A percentile compares a stretch with the other conserved stretches of the same genome.
Evolutionary conservation across 2,113 vertebrate genomes (phyloP).

Genomic region (Mixornis gularis): DNA sequence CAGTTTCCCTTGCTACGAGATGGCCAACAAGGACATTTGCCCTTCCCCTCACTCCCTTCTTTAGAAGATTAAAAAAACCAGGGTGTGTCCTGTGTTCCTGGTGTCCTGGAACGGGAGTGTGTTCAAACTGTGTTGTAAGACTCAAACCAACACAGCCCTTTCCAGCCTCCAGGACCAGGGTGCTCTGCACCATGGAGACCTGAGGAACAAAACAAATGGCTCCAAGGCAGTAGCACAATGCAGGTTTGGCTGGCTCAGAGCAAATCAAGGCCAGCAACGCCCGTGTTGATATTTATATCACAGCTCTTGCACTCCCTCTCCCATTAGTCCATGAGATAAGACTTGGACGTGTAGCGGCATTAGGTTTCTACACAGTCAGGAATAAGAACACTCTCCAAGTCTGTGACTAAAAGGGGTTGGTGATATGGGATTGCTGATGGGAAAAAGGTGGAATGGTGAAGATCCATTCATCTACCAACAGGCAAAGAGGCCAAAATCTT

Average conservation of each 20-base stretch:
- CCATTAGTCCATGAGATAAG: slow-evolving; percentile 5
- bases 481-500: not conserved
- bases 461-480: not conserved
- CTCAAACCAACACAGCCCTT: not conserved
- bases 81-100: not conserved
- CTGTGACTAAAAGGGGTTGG: not conserved
- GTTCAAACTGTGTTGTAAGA: not conserved
- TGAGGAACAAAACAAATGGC: not conserved
- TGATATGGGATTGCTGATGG: not conserved
- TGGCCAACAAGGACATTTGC: not conserved
- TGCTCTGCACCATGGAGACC: not conserved
- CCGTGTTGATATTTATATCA: slow-evolving; percentile 2
- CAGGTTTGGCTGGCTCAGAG: not conserved
- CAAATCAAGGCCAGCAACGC: slow-evolving; percentile 15
- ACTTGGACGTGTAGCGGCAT: not conserved
- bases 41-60: not conserved
- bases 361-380: not conserved
- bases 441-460: not conserved
- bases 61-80: not conserved
- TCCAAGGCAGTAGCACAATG: not conserved
- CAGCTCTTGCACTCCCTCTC: not conserved
- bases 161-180: not conserved
- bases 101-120: not conserved
- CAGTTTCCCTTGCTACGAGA: not conserved
- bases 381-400: not conserved